A percentile compares a stretch with the other conserved stretches of the same genome.
Evolutionary conservation across 2,797 vertebrate species (phyloP).

Genomic region (Cyprinella venusta): DNA sequence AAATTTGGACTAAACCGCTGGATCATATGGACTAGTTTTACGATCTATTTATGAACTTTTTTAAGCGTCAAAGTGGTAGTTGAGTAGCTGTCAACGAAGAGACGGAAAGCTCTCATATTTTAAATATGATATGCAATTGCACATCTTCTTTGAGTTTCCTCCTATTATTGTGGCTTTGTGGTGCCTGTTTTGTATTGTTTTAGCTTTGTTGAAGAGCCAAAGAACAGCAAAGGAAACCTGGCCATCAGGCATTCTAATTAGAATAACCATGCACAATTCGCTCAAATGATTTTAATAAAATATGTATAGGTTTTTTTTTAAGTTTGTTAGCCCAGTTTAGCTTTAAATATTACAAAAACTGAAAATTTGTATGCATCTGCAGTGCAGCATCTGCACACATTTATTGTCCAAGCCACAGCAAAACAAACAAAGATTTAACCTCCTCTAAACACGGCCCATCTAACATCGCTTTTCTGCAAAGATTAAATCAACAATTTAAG

Average conservation of each 20-base stretch:
- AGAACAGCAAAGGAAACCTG: not conserved
- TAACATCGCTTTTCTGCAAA: conserved; percentile 12
- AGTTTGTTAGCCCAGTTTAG: not conserved
- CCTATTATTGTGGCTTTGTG: conserved; percentile 1
- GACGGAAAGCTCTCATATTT: no score
- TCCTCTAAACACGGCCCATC: not conserved
- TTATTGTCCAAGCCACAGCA: conserved; percentile 24
- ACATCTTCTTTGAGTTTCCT: conserved; percentile 8
- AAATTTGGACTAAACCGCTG: no score
- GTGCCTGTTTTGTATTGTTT: conserved; percentile 11
- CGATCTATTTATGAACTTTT: no score
- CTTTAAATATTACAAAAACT: not conserved
- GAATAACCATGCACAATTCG: not conserved
- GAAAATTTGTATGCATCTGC: not conserved
- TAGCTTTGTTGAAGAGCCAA: conserved; percentile 26
- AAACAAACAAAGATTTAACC: conserved; percentile 19
- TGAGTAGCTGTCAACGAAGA: no score
- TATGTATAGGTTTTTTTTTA: not conserved
- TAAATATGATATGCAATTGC: conserved; percentile 3
- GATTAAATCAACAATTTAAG: conserved; percentile 43
- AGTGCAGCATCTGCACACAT: conserved; percentile 7
- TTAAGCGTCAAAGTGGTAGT: no score
- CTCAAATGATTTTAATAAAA: conserved; percentile 22
- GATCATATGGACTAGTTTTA: no score
- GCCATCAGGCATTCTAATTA: conserved; percentile 1